Evolutionary conservation across 1,140 invertebrate genomes (phyloP), one percentile per base, ranked within the genome.

Genomic region (Nasonia giraulti): DNA sequence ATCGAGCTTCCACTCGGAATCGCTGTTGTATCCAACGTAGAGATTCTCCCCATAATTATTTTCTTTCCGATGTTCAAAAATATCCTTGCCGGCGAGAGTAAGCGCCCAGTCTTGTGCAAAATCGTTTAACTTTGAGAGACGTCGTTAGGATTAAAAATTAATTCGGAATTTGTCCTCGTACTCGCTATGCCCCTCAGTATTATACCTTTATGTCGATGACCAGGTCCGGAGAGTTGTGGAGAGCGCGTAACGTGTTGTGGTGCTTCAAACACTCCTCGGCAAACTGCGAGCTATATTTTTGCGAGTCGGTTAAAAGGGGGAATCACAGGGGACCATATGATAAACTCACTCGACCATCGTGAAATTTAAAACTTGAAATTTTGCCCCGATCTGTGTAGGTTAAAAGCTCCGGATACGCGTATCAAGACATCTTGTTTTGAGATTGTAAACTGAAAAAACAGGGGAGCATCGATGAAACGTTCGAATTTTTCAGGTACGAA

Each of bases 21-120:
- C 89, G 82, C 94, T 94, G 86, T 93, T 95, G 90, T 94, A 95
- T 86, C 94, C 88, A 37, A 90, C 87, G 85, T 92, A 94, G 37
- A 95, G 86, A 91, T 96, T 96, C 89, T 96, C 95, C 0, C 95
- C 95, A 87, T 95, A 95, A 20, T 92, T 89, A 88, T 89, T 92
- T 83, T 94, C 91, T 81, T 91, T 88, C 55, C 95, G 93, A 87
- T 96, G 95, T 75, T 94, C 87, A 79, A 96, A 91, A 6, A 79
- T 87, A 68, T 94, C 92, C 62, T 91, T 93, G 31, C 90, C 90
- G 3, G 95, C 94, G 33, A 96, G 89, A 76, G 92, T 90, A n/a
- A 94, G 83, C 90, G 96, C 95, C 95, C 95, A 96, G 84, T 95
- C 92, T 91, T 95, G 93, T 85, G 95, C 91, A 82, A 91, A 90